These are phyloP conservation scores for Drosophila subobscura DNA, from an alignment of 1,140 invertebrate species.

Conservation along the genomic window DNA sequence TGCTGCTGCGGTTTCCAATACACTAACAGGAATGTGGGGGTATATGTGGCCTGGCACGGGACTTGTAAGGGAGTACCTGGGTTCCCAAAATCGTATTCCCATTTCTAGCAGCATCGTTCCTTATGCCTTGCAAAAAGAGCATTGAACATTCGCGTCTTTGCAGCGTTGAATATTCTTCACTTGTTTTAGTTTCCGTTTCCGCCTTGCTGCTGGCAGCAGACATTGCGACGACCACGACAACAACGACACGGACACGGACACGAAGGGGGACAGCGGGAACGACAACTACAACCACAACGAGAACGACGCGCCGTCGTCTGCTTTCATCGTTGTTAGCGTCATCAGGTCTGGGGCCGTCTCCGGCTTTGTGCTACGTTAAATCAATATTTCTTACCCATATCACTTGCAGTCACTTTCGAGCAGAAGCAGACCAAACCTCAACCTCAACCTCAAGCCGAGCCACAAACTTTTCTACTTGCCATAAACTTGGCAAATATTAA, in stretches of 20 bases:
- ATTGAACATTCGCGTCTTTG: neutral
- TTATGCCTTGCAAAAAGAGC: conserved; percentile 3
- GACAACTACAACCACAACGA: conserved; percentile 5
- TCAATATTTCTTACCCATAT: conserved; percentile 70
- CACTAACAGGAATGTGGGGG: neutral
- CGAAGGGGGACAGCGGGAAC: conserved; percentile 6
- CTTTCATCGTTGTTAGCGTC: conserved; percentile 46
- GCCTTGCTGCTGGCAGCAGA: conserved; percentile 54
- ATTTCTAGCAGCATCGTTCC: too few relatives aligned
- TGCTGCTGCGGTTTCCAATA: conserved; percentile 52
- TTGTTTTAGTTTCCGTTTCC: conserved; percentile 71
- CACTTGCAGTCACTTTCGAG: conserved; percentile 53
- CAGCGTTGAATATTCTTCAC: conserved; percentile 3
- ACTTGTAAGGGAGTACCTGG: neutral
- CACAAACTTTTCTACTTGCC: conserved; percentile 58
- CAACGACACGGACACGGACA: conserved; percentile 40
- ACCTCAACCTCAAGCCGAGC: conserved; percentile 3
- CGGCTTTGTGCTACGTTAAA: conserved; percentile 55
- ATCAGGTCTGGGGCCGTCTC: conserved; percentile 52
- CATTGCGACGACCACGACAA: conserved; percentile 38
- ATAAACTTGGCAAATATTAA: conserved; percentile 70
- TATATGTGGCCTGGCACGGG: neutral
- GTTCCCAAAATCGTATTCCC: too few relatives aligned
- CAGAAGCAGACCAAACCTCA: neutral
- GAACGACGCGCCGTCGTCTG: conserved; percentile 59